These are phyloP conservation scores for Leptoclinus maculatus DNA, from an alignment of 2,797 vertebrate genomes.

Conservation along the genomic window DNA sequence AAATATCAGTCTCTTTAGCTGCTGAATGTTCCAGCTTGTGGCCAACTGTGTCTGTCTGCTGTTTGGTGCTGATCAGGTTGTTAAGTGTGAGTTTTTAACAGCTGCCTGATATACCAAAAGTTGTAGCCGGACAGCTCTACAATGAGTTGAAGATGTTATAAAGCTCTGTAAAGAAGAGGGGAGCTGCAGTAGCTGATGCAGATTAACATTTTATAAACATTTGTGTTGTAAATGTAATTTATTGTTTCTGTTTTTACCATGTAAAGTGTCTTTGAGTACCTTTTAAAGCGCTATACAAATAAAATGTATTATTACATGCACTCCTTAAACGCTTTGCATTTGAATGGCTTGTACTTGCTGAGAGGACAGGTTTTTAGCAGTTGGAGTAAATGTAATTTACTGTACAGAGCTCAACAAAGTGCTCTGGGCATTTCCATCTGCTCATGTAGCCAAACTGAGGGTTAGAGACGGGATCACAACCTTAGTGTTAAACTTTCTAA, in stretches of 20 bases:
- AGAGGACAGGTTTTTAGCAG: background rate
- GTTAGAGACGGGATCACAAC: conserved; percentile 15
- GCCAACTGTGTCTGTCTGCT: background rate
- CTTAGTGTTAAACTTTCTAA: conserved; percentile 26
- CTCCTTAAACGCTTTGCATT: background rate
- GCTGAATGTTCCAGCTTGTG: background rate
- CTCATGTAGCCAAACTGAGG: conserved; percentile 10
- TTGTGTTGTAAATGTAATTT: too few species aligned
- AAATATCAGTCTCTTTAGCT: background rate
- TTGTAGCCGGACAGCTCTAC: background rate
- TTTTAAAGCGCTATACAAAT: too few species aligned
- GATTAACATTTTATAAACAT: background rate
- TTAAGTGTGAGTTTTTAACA: background rate
- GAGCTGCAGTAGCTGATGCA: background rate
- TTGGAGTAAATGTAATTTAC: conserved; percentile 6
- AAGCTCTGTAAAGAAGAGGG: background rate
- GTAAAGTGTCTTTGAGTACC: too few species aligned
- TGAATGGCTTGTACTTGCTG: background rate
- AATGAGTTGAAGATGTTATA: background rate
- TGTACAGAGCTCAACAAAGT: conserved; percentile 9
- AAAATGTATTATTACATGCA: background rate
- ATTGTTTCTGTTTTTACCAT: too few species aligned
- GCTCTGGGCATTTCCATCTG: conserved; percentile 12
- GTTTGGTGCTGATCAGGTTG: background rate
- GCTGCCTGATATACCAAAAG: background rate